Evolutionary conservation across 37 sponge, comb jelly and placozoan species (phyloP), one percentile per base, ranked within the genome.

Genomic region (Spongilla lacustris): DNA sequence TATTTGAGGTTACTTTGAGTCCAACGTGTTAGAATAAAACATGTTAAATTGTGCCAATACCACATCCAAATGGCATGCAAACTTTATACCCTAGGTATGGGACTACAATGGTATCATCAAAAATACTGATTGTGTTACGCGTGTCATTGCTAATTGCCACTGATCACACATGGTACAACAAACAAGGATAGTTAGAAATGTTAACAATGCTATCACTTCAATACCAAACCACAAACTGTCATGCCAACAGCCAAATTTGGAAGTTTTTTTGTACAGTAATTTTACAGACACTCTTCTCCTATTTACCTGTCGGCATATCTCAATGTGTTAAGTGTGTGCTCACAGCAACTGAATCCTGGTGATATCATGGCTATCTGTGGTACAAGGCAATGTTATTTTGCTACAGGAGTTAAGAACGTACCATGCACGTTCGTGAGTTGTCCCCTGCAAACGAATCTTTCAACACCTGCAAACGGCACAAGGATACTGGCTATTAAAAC

Each of bases 391-490:
- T 27, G 9, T 29, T 27, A 36, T 23, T 5, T 0, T 38, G 27
- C 0, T 2, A 1, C 0, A 14, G 36, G 35, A 23, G 36, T 36
- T 26, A 0, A 29, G 50, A 24, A 92, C 91, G 76, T 50, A 96
- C 95, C 99, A 98, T 98, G 70, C 99, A 98, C n/a, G 99, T 98
- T 13, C 94, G 38, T 12, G 97, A 88, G 49, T 95, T 95, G 68
- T 97, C 97, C 0, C 99, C 99, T 4, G 97, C 81, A 82, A 98
- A 98, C 1, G 99, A 98, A 69, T 98, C 99, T 73, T 92, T 91
- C 71, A 98, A 82, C 27, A 98, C 99, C 93, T 96, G 50, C 14
- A 82, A 48, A 1, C 22, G 50, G 13, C 28, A 28, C 66, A 25
- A 70, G 30, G 48, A 1, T 33, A 28, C 28, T 31, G 78, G 27